phyloP scores from a whole-genome alignment of 2,888 invertebrate species.

The Sminthurides aquaticus region DNA sequence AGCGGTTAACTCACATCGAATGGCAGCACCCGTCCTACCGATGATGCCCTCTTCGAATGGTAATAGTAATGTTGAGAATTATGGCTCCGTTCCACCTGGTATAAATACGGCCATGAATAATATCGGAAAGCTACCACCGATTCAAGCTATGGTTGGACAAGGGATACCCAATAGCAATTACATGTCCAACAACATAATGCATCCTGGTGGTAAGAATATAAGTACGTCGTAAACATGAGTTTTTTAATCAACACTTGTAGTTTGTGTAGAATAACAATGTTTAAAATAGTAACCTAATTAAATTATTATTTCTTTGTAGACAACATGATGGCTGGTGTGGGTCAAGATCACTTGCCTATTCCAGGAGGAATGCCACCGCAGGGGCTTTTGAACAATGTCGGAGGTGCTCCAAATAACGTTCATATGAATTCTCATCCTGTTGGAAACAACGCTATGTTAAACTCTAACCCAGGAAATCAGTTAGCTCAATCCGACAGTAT shows the following conservation, averaged over 20 bases:
- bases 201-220: background rate
- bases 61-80: background rate
- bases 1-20: background rate
- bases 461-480: constrained; percentile 7
- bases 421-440: background rate
- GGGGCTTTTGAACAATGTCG: background rate
- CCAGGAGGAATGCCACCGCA: background rate
- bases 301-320: too few relatives aligned
- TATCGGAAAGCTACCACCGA: background rate
- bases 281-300: too few relatives aligned
- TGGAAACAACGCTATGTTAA: background rate
- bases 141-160: background rate
- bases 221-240: too few relatives aligned
- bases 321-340: too few relatives aligned
- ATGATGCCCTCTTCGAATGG: background rate
- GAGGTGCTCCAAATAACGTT: background rate
- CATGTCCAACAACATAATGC: background rate
- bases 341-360: too few relatives aligned
- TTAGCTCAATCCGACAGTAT: constrained; percentile 11
- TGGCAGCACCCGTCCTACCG: background rate
- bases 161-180: background rate
- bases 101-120: background rate
- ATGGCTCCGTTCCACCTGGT: background rate
- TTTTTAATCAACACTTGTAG: too few relatives aligned
- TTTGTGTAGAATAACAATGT: too few relatives aligned